phyloP scores from a whole-genome alignment of 2,113 vertebrate species.

The Halcyon senegalensis region DNA sequence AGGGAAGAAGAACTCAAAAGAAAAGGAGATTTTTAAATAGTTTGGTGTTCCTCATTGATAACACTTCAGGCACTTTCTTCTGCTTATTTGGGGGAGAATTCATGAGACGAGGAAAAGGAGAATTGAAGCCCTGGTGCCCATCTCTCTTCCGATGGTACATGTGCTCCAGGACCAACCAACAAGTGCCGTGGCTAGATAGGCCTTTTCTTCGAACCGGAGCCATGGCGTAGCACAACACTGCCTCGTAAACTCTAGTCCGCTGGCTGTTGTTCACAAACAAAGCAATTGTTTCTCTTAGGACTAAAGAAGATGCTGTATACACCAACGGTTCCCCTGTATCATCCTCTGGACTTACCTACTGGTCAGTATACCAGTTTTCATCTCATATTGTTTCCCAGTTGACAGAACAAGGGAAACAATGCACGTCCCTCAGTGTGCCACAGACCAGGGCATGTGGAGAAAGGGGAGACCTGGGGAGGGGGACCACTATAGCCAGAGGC shows the following conservation, averaged over 20 bases:
- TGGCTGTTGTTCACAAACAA: neutral
- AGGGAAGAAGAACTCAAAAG: neutral
- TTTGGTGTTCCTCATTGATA: neutral
- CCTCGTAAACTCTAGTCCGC: neutral
- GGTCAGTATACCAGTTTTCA: neutral
- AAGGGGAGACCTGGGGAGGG: neutral
- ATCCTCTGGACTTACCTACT: neutral
- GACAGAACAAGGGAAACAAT: neutral
- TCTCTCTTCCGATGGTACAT: neutral
- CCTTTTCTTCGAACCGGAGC: neutral
- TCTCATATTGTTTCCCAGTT: neutral
- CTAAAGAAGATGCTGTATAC: neutral
- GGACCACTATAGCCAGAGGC: neutral
- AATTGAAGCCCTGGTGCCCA: neutral
- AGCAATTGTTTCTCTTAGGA: neutral
- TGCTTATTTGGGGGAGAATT: neutral
- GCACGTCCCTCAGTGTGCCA: neutral
- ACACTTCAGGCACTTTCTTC: neutral
- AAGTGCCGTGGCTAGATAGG: neutral
- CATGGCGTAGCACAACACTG: neutral
- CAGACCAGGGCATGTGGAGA: neutral
- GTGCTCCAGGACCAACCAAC: neutral
- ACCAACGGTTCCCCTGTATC: neutral
- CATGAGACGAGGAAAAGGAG: neutral
- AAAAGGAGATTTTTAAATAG: neutral